Conservation (phyloP, 2,113 vertebrate species). For the Podarcis raffonei region DNA sequence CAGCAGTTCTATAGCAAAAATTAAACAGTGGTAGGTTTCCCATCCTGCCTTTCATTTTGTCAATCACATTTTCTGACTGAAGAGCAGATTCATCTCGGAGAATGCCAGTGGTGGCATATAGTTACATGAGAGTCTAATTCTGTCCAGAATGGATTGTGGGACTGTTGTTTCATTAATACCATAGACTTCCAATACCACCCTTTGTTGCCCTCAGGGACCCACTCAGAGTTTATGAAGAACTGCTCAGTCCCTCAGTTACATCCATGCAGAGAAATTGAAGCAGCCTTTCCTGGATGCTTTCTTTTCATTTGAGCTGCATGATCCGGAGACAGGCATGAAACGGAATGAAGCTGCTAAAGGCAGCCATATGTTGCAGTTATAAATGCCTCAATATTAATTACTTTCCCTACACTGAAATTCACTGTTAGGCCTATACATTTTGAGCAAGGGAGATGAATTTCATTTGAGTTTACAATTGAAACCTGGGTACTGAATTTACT, state of each 20-base stretch:
- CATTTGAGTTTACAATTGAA: slow-evolving; percentile 27
- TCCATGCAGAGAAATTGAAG: accelerated
- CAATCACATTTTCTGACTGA: slow-evolving; percentile 46
- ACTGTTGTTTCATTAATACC: slow-evolving; percentile 9
- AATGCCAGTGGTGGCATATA: slow-evolving; percentile 12
- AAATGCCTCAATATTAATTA: slow-evolving; percentile 37
- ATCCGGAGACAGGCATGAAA: accelerated
- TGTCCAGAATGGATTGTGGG: not conserved
- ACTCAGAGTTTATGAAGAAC: not conserved
- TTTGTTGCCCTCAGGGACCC: not conserved
- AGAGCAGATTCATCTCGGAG: slow-evolving; percentile 16
- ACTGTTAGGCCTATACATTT: not conserved
- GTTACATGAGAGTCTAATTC: slow-evolving; percentile 7
- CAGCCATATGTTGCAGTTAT: not conserved
- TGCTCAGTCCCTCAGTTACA: not conserved
- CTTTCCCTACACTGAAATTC: slow-evolving; percentile 31
- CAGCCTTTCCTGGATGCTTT: not conserved
- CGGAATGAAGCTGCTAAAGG: not conserved
- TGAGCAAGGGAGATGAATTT: slow-evolving; percentile 7
- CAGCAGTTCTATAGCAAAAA: slow-evolving; percentile 13
- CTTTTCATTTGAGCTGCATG: not conserved
- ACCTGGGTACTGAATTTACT: slow-evolving; percentile 23
- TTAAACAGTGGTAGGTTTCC: slow-evolving; percentile 31
- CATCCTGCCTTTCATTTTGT: slow-evolving; percentile 44
- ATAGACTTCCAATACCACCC: slow-evolving; percentile 2